Evolutionary conservation across 2,888 invertebrate species (phyloP).

Genomic region (Hoplodrina ambigua): DNA sequence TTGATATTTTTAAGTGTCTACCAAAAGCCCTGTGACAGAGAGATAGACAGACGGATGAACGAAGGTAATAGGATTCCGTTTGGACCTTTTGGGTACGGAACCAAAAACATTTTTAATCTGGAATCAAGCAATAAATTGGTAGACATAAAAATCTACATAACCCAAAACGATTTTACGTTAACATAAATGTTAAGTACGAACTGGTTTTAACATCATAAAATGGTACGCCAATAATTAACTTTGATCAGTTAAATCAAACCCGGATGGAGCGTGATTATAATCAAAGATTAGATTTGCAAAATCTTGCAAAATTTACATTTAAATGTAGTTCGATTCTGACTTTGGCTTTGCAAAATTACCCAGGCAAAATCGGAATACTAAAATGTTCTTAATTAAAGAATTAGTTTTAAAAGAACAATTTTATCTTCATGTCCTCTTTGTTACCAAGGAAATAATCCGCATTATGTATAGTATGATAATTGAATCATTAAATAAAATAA

Average conservation of each 20-base stretch:
- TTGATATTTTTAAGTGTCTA: too few relatives aligned
- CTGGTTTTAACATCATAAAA: not conserved
- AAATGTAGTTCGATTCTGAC: conserved; percentile 20
- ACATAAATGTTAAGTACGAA: not conserved
- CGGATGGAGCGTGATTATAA: conserved; percentile 26
- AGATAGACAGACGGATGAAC: too few relatives aligned
- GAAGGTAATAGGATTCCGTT: too few relatives aligned
- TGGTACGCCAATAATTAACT: not conserved
- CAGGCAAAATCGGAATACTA: conserved; percentile 35
- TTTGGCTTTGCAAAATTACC: conserved; percentile 21
- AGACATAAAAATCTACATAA: not conserved
- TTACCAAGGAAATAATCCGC: not conserved
- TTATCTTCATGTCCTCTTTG: not conserved
- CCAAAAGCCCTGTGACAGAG: too few relatives aligned
- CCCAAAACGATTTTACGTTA: not conserved
- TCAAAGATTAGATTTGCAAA: conserved; percentile 30
- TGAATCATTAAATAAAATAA: not conserved
- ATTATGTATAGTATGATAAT: not conserved
- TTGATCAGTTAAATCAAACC: conserved; percentile 5
- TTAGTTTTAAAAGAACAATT: conserved; percentile 4
- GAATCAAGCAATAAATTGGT: too few relatives aligned
- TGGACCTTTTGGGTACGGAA: too few relatives aligned
- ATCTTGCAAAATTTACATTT: conserved; percentile 16
- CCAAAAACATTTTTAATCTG: too few relatives aligned
- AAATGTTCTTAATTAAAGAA: conserved; percentile 4